Evolutionary conservation across 2,888 invertebrate species (phyloP), one percentile per base, ranked within the genome.

Genomic region (Chrysolina oricalcia): DNA sequence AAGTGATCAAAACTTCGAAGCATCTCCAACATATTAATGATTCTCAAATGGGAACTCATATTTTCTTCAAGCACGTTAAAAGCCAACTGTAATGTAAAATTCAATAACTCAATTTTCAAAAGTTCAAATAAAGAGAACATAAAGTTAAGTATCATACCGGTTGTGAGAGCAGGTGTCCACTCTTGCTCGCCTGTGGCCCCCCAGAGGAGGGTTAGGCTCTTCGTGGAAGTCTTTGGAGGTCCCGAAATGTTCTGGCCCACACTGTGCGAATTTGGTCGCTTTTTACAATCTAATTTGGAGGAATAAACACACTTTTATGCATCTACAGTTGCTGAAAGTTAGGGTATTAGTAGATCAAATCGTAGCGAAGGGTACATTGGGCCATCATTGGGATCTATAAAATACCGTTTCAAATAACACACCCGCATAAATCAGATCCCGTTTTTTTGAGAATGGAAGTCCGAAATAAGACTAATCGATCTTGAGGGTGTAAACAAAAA

Each of bases 171-270:
- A 0, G 98, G 97, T 2, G 97, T 97, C 98, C 98, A 98, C 87
- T 98, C 97, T 88, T 98, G 98, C 88, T 98, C 98, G 48, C 98
- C 98, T 0, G 98, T 98, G 4, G 97, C 97, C 27, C 98, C 98
- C 97, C 98, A 98, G 64, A 97, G 90, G 43, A 95, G 89, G 0
- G 95, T 95, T 67, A 94, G 90, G 82, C 90, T 91, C 83, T 91
- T 91, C 8, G 87, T 85, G 23, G 87, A 84, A 74, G 86, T 86
- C 79, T 86, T 88, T 15, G 85, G 80, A 13, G 84, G 77, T 9
- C 82, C 73, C 8, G 83, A 68, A 46, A 70, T 70, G 77, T 79
- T 86, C 78, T 75, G 83, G 79, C 81, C 81, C 71, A 83, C 84
- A 75, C 88, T 89, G 65, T 89, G 89, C 10, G 85, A 87, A 79